Percentiles rank a stretch among this genome's conserved stretches.
These are phyloP conservation scores for Mya arenaria DNA, from an alignment of 1,140 invertebrate species.

Conservation along the genomic window DNA sequence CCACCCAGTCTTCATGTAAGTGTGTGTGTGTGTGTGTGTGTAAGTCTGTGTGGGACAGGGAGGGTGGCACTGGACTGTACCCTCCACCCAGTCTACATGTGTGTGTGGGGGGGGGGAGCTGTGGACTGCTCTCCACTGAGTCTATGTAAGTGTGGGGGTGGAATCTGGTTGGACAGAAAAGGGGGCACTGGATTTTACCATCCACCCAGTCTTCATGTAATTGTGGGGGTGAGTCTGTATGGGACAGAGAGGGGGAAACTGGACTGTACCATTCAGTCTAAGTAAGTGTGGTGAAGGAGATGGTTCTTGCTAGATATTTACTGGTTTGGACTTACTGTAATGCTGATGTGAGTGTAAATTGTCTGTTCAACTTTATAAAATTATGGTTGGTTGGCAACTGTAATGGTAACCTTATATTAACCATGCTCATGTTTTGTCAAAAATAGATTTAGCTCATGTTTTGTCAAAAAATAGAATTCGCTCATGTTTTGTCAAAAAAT, in stretches of 20 bases:
- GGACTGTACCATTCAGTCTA: conserved; percentile 90
- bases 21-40: conserved; percentile 65
- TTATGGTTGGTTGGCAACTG: too few species aligned
- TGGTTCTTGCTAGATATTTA: too few species aligned
- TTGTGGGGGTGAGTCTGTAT: conserved; percentile 82
- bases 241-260: conserved; percentile 85
- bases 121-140: conserved; percentile 90
- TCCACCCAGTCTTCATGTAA: conserved; percentile 88
- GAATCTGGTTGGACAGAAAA: conserved; percentile 87
- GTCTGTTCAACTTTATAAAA: too few species aligned
- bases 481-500: too few species aligned
- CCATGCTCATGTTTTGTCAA: too few species aligned
- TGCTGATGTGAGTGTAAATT: too few species aligned
- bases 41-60: conserved; percentile 86
- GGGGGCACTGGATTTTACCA: conserved; percentile 88
- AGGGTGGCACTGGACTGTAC: conserved; percentile 87
- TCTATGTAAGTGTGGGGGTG: conserved; percentile 75
- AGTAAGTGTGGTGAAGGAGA: too few species aligned
- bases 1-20: conserved; percentile 88
- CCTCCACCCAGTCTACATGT: conserved; percentile 90
- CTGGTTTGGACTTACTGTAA: too few species aligned
- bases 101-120: conserved; percentile 82
- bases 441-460: too few species aligned
- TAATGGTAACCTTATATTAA: too few species aligned
- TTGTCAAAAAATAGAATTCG: too few species aligned